phyloP scores from a whole-genome alignment of 2,113 vertebrate species.

The Oreotrochilus melanogaster region DNA sequence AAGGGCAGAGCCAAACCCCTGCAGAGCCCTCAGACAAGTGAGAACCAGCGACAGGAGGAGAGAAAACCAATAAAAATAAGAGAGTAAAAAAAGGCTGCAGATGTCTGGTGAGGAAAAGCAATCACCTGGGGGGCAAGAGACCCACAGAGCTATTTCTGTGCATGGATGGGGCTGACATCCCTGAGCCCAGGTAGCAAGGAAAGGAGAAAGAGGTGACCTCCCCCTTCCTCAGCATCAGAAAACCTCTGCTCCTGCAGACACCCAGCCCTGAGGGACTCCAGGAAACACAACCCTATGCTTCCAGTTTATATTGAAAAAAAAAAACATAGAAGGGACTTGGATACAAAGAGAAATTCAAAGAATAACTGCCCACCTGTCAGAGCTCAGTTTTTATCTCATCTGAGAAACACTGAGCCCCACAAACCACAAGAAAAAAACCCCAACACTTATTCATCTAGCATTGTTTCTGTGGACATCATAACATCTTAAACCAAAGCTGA shows the following conservation, averaged over 20 bases:
- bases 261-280: not conserved
- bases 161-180: accelerated
- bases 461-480: not conserved
- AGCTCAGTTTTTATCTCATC: not conserved
- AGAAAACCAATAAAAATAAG: not conserved
- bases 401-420: not conserved
- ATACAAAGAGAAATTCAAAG: not conserved
- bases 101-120: not conserved
- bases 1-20: not conserved
- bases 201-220: not conserved
- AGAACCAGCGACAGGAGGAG: not conserved
- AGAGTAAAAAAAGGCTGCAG: not conserved
- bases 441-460: not conserved
- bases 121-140: not conserved
- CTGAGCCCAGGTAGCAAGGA: not conserved
- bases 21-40: not conserved
- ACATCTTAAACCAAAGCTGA: too few relatives aligned
- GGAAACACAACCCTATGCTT: not conserved
- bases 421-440: not conserved
- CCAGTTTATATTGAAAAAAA: not conserved
- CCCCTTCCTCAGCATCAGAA: not conserved
- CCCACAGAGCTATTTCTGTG: not conserved
- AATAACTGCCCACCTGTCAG: accelerated
- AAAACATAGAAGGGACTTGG: not conserved
- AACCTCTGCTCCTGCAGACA: not conserved